phyloP scores from a whole-genome alignment of 2,113 vertebrate species.

The Mus spicilegus region DNA sequence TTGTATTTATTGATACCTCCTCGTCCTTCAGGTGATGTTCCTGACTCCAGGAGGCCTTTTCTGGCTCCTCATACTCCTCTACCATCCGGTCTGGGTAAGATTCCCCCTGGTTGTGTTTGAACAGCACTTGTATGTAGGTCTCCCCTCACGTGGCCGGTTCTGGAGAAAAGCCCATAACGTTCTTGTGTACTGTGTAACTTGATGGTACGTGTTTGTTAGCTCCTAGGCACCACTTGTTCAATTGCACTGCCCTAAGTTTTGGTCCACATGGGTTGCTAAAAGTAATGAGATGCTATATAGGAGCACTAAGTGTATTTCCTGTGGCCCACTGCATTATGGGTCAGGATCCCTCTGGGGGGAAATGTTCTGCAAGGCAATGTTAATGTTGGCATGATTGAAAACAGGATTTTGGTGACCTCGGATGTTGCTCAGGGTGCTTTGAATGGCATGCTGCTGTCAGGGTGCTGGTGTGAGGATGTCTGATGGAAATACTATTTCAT shows the following conservation, averaged over 20 bases:
- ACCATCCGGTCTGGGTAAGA: conserved; percentile 73
- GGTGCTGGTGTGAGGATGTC: neutral
- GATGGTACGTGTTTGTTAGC: neutral
- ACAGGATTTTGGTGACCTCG: neutral
- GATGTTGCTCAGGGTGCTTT: neutral
- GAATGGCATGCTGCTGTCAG: neutral
- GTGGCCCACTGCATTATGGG: neutral
- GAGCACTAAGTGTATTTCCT: neutral
- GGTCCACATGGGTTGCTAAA: conserved; percentile 8
- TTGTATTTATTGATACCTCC: conserved; percentile 72
- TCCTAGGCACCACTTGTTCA: neutral
- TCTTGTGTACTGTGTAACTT: neutral
- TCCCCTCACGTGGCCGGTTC: neutral
- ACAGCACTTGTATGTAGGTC: neutral
- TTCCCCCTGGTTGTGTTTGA: neutral
- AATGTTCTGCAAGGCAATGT: neutral
- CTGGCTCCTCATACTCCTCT: conserved; percentile 60
- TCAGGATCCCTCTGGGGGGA: neutral
- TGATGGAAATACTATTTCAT: conserved; percentile 30
- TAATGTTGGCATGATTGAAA: neutral
- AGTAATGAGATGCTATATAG: neutral
- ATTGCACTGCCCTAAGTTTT: neutral
- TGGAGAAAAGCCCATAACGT: neutral
- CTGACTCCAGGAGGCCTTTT: conserved; percentile 76
- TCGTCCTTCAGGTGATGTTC: conserved; percentile 76